A percentile compares a stretch with the other conserved stretches of the same genome.
Evolutionary conservation across 2,888 invertebrate genomes (phyloP).

Genomic region (Argyresthia goedartella): DNA sequence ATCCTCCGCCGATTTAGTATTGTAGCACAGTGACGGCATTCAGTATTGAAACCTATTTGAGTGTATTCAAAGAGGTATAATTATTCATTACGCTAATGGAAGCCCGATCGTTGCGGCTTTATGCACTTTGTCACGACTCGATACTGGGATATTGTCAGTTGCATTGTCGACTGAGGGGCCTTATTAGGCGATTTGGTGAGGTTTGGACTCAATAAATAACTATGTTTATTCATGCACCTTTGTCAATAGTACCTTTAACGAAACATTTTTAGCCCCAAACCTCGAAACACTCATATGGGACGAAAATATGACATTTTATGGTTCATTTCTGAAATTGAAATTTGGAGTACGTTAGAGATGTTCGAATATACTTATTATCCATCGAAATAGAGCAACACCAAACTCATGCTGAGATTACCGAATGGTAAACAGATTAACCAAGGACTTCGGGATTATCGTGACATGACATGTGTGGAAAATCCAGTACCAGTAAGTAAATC

Average conservation of each 20-base stretch:
- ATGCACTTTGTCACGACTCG: slow-evolving; percentile 44
- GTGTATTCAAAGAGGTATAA: slow-evolving; percentile 32
- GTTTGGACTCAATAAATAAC: too few species aligned
- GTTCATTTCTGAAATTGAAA: too few species aligned
- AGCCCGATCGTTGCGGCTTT: slow-evolving; percentile 32
- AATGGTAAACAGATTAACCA: slow-evolving; percentile 8
- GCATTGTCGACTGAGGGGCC: not conserved
- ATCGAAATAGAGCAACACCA: too few species aligned
- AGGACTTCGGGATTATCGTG: slow-evolving; percentile 38
- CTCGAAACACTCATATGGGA: too few species aligned
- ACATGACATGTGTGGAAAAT: slow-evolving; percentile 26
- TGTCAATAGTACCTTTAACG: too few species aligned
- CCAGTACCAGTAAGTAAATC: slow-evolving; percentile 25
- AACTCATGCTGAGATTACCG: too few species aligned
- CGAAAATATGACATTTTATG: too few species aligned
- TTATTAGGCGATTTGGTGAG: not conserved
- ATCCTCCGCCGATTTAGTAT: not conserved
- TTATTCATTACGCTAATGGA: slow-evolving; percentile 52
- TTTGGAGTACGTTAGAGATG: too few species aligned
- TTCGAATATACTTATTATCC: too few species aligned
- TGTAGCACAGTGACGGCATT: not conserved
- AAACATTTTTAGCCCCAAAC: too few species aligned
- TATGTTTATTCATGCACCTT: too few species aligned
- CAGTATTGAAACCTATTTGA: too few species aligned
- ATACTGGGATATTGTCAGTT: slow-evolving; percentile 18